Base-by-base conservation (phyloP, 2,797 vertebrate species). In the Pempheris klunzingeri region DNA sequence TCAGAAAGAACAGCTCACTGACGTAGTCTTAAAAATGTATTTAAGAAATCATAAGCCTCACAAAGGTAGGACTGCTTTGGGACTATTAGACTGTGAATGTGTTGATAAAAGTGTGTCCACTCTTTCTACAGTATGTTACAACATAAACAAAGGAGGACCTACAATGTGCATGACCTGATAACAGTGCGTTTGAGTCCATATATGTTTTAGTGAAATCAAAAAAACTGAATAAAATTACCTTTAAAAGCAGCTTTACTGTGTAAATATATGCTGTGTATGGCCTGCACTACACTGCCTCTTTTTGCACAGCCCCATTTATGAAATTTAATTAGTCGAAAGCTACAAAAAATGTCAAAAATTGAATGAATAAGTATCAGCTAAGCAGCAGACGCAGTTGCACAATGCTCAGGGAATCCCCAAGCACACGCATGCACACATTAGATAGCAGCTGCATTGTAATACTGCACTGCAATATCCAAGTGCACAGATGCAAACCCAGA, bases 361-460 rank as follows among this genome's bases (percentile, higher is more conserved):
- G 75, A 60, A 52, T 10, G n/a, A 34, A 71, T 39, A 47, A 43
- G 49, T 54, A 54, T 69, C 50, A 28, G 41, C 15, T 50, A 30
- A 7, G 34, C 47, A 79, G 54, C 47, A 68, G 44, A 82, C 47
- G 64, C 62, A 50, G n/a, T 53, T 54, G 52, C 14, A 61, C 50
- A 61, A 63, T 50, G 26, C 34, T 57, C 46, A 77, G 82, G 89
- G 88, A 89, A 89, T 85, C 78, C 85, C 84, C 75, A 52, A 77
- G 77, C 61, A 74, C 52, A 68, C 18, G 11, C 58, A 78, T 32
- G 44, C 34, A 61, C 71, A 63, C 67, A 76, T 70, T 77, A 71
- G 72, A 80, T 12, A 80, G 77, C 75, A 85, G 71, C 85, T 83
- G 82, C 71, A 67, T 20, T 70, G 78, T 44, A 84, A 77, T 43